Base-by-base conservation (phyloP, 2,797 vertebrate genomes). In the Poecilia wingei region DNA sequence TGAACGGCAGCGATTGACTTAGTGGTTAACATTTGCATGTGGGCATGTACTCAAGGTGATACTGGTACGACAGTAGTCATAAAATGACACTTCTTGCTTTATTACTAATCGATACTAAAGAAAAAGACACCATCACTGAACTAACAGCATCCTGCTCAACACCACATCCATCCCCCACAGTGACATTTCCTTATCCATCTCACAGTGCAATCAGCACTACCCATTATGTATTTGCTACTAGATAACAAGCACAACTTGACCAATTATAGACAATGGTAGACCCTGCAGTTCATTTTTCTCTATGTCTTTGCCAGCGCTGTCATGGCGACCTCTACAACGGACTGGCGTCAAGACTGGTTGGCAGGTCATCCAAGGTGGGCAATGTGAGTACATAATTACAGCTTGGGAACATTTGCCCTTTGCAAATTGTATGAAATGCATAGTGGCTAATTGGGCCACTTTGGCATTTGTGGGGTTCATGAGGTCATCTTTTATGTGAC, bases 371-470 rank as follows among this genome's bases (percentile, higher is more conserved):
- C 71, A 82, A 92, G 93, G 90, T 94, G 91, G 92, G 88, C 93
- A 93, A 91, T 91, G 92, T 92, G 93, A 94, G 93, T 94, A 94
- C 94, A 93, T 94, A 94, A 94, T 95, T 94, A 94, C 92, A 94
- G 94, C 94, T 92, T 91, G 92, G 92, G 90, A 94, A 94, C 93
- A 94, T 93, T 94, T 94, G 94, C 90, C 94, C 93, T 94, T 94
- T 94, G 92, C 90, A 94, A 94, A 94, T 94, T 95, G 93, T 93
- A 93, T 94, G 94, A 94, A 95, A 95, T 94, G 93, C 94, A 94
- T 95, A 94, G 93, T 93, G 91, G 93, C 92, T 95, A 95, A 94
- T 95, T 94, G 94, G 94, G 94, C 93, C 92, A 93, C 92, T 94
- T 86, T 94, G 94, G 93, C 94, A 94, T 95, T 95, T 94, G 92